These are phyloP conservation scores for Phalacrocorax brasilianus DNA, from an alignment of 2,113 vertebrate genomes.

Conservation along the genomic window DNA sequence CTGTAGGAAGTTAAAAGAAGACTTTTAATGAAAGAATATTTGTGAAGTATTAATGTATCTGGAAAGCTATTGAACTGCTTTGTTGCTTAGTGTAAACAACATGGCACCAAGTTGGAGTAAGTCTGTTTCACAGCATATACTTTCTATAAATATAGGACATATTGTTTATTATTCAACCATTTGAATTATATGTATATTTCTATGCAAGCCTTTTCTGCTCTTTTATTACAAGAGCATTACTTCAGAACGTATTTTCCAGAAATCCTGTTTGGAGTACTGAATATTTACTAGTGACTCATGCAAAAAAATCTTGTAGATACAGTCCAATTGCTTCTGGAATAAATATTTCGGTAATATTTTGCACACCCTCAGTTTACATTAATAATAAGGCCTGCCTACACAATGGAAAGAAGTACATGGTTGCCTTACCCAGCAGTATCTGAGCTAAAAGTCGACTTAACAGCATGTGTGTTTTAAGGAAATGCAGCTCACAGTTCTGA, in stretches of 20 bases:
- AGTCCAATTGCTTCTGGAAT: background rate
- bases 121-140: background rate
- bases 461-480: background rate
- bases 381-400: background rate
- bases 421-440: background rate
- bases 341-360: background rate
- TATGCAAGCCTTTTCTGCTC: background rate
- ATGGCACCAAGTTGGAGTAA: background rate
- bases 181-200: background rate
- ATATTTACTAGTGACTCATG: background rate
- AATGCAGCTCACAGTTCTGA: background rate
- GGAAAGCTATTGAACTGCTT: background rate
- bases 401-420: accelerated
- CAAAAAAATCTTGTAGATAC: background rate
- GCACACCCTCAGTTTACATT: background rate
- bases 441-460: background rate
- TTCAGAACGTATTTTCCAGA: background rate
- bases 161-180: background rate
- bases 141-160: background rate
- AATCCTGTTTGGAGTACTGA: background rate
- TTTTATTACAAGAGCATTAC: background rate
- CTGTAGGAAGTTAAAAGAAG: background rate
- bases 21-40: background rate
- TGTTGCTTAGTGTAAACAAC: background rate
- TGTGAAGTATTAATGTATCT: background rate